Evolutionary conservation across 2,113 vertebrate species (phyloP), one percentile per base, ranked within the genome.

Genomic region (Hemichromis elongatus): DNA sequence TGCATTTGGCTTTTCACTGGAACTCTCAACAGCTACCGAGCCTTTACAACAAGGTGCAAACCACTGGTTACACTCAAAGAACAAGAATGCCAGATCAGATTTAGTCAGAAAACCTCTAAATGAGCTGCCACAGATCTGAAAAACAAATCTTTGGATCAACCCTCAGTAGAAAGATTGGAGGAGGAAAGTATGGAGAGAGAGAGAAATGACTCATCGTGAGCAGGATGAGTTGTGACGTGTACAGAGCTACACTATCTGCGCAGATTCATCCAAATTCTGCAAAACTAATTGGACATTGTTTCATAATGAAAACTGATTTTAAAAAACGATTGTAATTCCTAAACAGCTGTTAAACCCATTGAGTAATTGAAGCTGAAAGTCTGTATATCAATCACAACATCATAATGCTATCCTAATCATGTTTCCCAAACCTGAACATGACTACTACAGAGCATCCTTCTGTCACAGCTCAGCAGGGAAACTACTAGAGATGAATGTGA

Each of bases 281-380:
- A 66, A 66, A 40, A 37, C 35, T 3, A 40, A 66, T 66, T 0
- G 61, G 35, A 40, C 35, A 66, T 19, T 21, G 35, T 37, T 66
- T 66, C 61, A 21, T 37, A 40, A 40, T 68, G 37, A 21, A 68
- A 40, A 68, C 7, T 5, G 4, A 68, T 45, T 61, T 61, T 19
- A 12, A 18, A 68, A 26, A 18, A 26, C 7, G 14, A 6, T 26
- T 70, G 40, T 26, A 26, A 45, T 70, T 70, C 40, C 40, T 40
- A 40, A 68, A 40, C 19, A 68, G 33, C 35, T 42, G n/a, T 42
- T 68, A 68, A 0, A 37, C 0, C 4, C n/a, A 21, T 68, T 68
- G 61, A 40, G 42, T 63, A 37, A 68, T 42, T 40, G 4, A 68
- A 42, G 21, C 21, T 70, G 21, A 45, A 70, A 70, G 8, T 45